Evolutionary conservation across 2,113 vertebrate genomes (phyloP).

Genomic region (Laticauda laticaudata): DNA sequence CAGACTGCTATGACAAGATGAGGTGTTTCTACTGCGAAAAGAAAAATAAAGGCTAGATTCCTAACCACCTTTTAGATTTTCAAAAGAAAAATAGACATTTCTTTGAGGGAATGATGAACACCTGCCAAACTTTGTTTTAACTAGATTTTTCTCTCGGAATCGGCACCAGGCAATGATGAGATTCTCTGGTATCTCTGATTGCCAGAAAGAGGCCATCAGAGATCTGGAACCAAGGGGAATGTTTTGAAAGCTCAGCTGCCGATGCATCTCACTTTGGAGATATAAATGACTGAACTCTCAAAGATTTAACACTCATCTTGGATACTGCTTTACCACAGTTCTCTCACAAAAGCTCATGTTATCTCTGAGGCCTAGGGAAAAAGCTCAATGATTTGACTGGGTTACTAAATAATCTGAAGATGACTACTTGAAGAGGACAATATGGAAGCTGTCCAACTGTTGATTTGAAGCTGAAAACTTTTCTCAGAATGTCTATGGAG

Average conservation of each 20-base stretch:
- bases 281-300: background rate
- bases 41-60: background rate
- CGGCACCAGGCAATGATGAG: background rate
- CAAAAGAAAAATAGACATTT: background rate
- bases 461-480: background rate
- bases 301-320: background rate
- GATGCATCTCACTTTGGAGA: background rate
- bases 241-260: background rate
- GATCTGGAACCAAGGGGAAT: background rate
- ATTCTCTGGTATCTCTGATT: background rate
- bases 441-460: background rate
- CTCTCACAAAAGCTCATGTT: background rate
- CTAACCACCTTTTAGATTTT: background rate
- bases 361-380: background rate
- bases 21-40: background rate
- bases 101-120: background rate
- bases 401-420: background rate
- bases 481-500: background rate
- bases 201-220: too few relatives aligned
- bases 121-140: background rate
- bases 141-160: background rate
- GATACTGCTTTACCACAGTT: background rate
- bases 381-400: background rate
- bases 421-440: background rate
- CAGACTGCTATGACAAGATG: background rate